These are phyloP conservation scores for Spermophilus dauricus DNA, from an alignment of 2,113 vertebrate genomes.

Conservation along the genomic window DNA sequence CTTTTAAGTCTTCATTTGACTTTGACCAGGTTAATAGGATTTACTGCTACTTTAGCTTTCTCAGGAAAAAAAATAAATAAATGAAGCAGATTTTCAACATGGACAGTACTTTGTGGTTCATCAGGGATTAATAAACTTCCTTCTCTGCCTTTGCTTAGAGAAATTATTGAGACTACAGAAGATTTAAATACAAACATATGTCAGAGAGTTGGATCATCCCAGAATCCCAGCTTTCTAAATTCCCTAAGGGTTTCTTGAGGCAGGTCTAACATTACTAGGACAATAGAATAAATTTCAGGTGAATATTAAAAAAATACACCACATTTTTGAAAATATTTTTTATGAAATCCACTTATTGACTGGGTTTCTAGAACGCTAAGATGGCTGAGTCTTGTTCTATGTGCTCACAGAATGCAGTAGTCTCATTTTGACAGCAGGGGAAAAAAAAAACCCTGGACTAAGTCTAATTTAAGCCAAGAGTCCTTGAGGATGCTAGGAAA, in stretches of 20 bases:
- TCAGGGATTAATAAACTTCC: conserved; percentile 79
- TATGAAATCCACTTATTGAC: conserved; percentile 33
- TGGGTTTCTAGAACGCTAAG: conserved; percentile 61
- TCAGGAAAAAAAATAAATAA: conserved; percentile 53
- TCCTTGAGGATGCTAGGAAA: background rate
- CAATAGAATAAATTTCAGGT: conserved; percentile 44
- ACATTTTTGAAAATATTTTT: conserved; percentile 51
- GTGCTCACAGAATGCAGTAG: background rate
- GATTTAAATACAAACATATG: conserved; percentile 66
- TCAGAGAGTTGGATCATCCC: background rate
- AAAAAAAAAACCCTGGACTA: background rate
- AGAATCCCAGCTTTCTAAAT: background rate
- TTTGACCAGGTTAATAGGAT: conserved; percentile 84
- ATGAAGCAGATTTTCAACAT: conserved; percentile 73
- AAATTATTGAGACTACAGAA: conserved; percentile 82
- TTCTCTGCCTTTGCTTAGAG: conserved; percentile 72
- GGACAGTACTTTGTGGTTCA: conserved; percentile 70
- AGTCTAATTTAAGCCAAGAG: background rate
- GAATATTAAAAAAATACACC: conserved; percentile 47
- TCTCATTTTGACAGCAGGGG: background rate
- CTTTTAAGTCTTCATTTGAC: conserved; percentile 83
- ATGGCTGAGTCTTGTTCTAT: conserved; percentile 62
- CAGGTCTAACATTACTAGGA: background rate
- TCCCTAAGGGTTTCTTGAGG: background rate
- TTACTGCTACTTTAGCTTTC: conserved; percentile 72